Conservation (phyloP, 2,888 invertebrate species). For the Polylopha cassiicola region DNA sequence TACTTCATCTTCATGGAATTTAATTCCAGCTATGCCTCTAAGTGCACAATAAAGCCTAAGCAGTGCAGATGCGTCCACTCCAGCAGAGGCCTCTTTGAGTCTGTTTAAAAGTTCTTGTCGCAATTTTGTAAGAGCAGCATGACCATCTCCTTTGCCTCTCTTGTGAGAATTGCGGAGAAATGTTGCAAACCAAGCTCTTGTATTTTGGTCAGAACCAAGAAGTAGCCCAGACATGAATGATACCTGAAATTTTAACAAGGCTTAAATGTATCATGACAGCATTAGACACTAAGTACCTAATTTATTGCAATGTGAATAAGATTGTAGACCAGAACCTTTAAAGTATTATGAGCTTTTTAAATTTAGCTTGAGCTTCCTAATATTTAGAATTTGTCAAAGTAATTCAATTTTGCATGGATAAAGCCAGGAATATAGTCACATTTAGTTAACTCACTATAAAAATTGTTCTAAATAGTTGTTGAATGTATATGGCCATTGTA, state of each 20-base stretch:
- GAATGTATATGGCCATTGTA: too few species aligned
- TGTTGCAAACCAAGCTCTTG: slow-evolving; percentile 94
- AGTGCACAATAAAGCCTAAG: slow-evolving; percentile 94
- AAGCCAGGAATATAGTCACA: too few species aligned
- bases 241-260: slow-evolving; percentile 69
- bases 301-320: too few species aligned
- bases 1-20: slow-evolving; percentile 95
- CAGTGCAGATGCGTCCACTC: slow-evolving; percentile 92
- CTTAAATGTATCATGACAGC: too few species aligned
- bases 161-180: slow-evolving; percentile 93
- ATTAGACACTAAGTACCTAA: too few species aligned
- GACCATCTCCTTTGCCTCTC: slow-evolving; percentile 84
- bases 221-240: slow-evolving; percentile 92
- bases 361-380: too few species aligned
- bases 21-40: slow-evolving; percentile 93
- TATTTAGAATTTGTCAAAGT: too few species aligned
- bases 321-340: too few species aligned
- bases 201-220: slow-evolving; percentile 92
- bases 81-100: slow-evolving; percentile 81
- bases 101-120: slow-evolving; percentile 86
- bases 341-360: too few species aligned
- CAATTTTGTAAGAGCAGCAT: slow-evolving; percentile 80
- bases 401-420: too few species aligned
- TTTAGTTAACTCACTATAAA: too few species aligned
- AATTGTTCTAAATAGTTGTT: too few species aligned